Evolutionary conservation across 1,140 invertebrate species (phyloP).

Genomic region (Zophobas morio): DNA sequence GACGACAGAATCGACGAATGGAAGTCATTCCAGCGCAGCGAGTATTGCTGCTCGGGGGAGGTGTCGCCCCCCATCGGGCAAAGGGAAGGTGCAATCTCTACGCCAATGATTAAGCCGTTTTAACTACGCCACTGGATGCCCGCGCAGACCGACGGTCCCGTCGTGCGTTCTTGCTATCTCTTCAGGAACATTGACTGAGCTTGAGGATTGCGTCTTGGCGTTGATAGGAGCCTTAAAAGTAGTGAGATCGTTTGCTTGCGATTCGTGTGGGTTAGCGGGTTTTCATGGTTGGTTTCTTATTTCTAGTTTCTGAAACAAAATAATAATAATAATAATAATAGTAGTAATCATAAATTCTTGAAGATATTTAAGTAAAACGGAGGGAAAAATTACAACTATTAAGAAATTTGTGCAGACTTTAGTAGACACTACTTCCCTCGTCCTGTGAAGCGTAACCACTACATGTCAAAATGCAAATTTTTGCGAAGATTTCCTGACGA

Average conservation of each 20-base stretch:
- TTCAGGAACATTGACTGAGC: conserved; percentile 23
- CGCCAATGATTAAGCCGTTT: conserved; percentile 67
- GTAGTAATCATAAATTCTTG: no score
- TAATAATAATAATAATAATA: no score
- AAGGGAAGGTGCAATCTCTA: conserved; percentile 67
- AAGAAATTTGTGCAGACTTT: not conserved
- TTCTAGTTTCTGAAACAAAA: conserved; percentile 32
- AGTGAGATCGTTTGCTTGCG: not conserved
- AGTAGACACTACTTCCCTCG: no score
- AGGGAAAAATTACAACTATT: not conserved
- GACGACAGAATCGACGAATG: conserved; percentile 90
- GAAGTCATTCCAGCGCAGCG: conserved; percentile 94
- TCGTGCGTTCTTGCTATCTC: conserved; percentile 37
- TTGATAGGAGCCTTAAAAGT: not conserved
- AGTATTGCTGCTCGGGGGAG: conserved; percentile 88
- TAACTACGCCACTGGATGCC: conserved; percentile 23
- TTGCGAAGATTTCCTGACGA: no score
- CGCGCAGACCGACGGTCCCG: conserved; percentile 19
- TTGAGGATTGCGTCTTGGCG: conserved; percentile 12
- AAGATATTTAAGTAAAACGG: no score
- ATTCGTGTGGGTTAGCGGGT: conserved; percentile 1
- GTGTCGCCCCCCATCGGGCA: conserved; percentile 72
- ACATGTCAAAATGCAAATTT: no score
- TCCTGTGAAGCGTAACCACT: no score
- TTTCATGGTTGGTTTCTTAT: conserved; percentile 26